A percentile compares a stretch with the other conserved stretches of the same genome.
Evolutionary conservation across 2,797 vertebrate species (phyloP).

Genomic region (Tolypeutes matacus): DNA sequence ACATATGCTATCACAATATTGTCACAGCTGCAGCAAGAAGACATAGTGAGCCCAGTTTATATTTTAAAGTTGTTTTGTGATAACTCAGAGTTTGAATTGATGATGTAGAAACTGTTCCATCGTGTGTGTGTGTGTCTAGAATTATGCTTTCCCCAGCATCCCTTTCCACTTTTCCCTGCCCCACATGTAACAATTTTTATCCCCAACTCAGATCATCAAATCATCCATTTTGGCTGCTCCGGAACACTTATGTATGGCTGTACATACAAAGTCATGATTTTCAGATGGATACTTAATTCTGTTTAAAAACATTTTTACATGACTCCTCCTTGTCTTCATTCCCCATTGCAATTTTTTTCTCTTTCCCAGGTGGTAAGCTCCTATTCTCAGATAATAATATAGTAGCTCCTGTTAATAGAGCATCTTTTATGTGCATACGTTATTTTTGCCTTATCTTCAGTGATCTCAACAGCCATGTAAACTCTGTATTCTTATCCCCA

Average conservation of each 20-base stretch:
- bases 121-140: not conserved
- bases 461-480: not conserved
- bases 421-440: not conserved
- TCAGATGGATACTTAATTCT: not conserved
- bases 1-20: not conserved
- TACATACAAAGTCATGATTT: not conserved
- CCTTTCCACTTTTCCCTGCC: accelerated
- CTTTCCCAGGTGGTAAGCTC: not conserved
- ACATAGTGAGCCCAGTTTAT: not conserved
- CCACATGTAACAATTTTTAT: not conserved
- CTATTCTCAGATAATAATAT: not conserved
- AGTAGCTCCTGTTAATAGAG: not conserved
- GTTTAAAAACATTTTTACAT: not conserved
- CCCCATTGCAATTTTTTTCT: not conserved
- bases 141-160: not conserved
- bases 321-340: not conserved
- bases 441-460: not conserved
- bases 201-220: not conserved
- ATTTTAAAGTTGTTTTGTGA: not conserved
- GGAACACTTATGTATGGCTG: not conserved
- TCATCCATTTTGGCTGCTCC: not conserved
- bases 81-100: not conserved
- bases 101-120: not conserved
- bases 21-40: not conserved
- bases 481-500: too few relatives aligned